phyloP scores from a whole-genome alignment of 1,140 invertebrate species.

The Drosophila elegans region DNA sequence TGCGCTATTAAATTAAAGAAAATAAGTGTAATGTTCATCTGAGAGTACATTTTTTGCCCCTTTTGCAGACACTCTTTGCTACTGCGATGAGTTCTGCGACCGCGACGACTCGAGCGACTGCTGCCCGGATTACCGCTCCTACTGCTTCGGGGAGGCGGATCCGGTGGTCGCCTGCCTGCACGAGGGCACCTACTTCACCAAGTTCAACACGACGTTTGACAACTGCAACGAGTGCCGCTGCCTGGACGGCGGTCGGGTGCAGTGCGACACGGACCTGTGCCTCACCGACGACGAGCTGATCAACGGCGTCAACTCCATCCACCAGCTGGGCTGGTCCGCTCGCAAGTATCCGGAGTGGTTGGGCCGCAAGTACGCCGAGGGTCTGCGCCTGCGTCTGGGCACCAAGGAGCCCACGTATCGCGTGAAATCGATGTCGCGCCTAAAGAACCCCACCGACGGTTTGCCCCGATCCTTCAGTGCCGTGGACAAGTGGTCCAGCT shows the following conservation, averaged over 20 bases:
- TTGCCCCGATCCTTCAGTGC: conserved; percentile 91
- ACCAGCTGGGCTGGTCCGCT: conserved; percentile 89
- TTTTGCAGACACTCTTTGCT: conserved; percentile 91
- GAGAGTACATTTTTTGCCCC: background rate
- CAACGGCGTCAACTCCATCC: conserved; percentile 87
- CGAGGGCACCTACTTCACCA: conserved; percentile 70
- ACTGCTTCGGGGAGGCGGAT: conserved; percentile 87
- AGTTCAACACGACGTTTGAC: conserved; percentile 82
- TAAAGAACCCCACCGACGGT: conserved; percentile 86
- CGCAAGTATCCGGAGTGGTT: conserved; percentile 93
- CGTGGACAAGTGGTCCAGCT: conserved; percentile 89
- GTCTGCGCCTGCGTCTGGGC: conserved; percentile 89
- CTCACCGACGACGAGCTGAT: conserved; percentile 90
- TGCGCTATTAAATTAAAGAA: too few species aligned
- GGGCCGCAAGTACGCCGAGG: conserved; percentile 92
- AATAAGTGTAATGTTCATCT: background rate
- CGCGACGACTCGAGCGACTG: conserved; percentile 89
- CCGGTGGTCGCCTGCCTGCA: conserved; percentile 66
- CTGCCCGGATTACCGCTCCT: conserved; percentile 93
- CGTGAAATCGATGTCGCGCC: conserved; percentile 89
- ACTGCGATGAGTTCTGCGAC: conserved; percentile 97
- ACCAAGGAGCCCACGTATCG: conserved; percentile 87
- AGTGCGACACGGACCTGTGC: conserved; percentile 91
- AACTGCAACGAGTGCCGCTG: conserved; percentile 94
- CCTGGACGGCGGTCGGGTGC: conserved; percentile 85